These are phyloP conservation scores for Thamnaconus septentrionalis DNA, from an alignment of 2,113 vertebrate species.

Conservation along the genomic window DNA sequence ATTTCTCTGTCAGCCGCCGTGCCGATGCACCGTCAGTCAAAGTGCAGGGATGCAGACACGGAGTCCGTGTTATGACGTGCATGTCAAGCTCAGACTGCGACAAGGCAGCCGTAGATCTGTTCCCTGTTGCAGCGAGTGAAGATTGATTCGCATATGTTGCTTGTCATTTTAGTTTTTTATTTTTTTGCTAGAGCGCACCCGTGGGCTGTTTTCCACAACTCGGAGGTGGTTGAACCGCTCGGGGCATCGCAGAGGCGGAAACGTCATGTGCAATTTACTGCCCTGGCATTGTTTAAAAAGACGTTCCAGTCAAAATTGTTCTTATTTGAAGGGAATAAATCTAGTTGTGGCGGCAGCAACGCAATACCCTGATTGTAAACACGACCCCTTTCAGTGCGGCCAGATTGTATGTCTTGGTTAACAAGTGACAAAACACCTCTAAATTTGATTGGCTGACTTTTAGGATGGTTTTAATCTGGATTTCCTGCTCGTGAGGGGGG, in stretches of 20 bases:
- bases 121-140: constrained; percentile 3
- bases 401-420: too few relatives aligned
- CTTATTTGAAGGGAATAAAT: too few relatives aligned
- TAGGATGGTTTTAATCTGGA: too few relatives aligned
- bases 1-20: too few relatives aligned
- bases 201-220: constrained; percentile 32
- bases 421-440: too few relatives aligned
- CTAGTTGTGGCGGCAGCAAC: not conserved
- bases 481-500: too few relatives aligned
- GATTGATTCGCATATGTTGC: constrained; percentile 28
- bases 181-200: constrained; percentile 8
- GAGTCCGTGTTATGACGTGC: constrained; percentile 25
- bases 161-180: constrained; percentile 13
- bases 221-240: constrained; percentile 35
- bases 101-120: constrained; percentile 25
- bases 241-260: constrained; percentile 21
- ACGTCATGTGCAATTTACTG: constrained; percentile 51
- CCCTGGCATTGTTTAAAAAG: constrained; percentile 48
- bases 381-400: constrained; percentile 11
- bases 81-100: constrained; percentile 22
- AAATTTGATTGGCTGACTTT: too few relatives aligned
- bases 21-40: too few relatives aligned
- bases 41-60: not conserved
- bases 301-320: constrained; percentile 46
- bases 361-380: constrained; percentile 43